Conservation (phyloP, 2,113 vertebrate species). For the Sebastes schlegelii region DNA sequence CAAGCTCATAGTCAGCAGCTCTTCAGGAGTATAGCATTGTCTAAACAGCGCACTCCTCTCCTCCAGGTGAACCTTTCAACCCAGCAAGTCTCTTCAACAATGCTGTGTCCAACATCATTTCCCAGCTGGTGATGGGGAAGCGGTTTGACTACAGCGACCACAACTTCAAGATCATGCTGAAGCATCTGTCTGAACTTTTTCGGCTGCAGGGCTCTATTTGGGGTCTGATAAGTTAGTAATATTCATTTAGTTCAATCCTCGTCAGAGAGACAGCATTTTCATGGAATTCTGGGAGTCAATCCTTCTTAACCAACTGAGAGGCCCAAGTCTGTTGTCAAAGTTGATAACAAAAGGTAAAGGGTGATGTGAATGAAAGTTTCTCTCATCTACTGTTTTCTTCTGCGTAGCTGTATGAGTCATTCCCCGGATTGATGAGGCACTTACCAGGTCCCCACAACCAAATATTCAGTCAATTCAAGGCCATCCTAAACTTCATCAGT, state of each 20-base stretch:
- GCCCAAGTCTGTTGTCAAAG: background rate
- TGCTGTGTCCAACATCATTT: background rate
- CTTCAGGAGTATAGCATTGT: background rate
- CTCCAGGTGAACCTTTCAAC: constrained; percentile 82
- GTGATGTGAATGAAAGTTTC: background rate
- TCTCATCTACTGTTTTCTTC: background rate
- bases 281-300: too few species aligned
- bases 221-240: background rate
- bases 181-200: background rate
- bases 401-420: background rate
- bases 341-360: background rate
- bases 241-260: background rate
- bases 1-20: background rate
- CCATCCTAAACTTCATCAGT: background rate
- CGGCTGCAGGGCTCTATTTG: background rate
- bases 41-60: background rate
- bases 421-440: constrained; percentile 8
- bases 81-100: background rate
- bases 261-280: background rate
- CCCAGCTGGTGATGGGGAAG: constrained; percentile 10
- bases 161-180: constrained; percentile 3
- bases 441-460: constrained; percentile 10
- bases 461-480: background rate
- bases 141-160: constrained; percentile 7
- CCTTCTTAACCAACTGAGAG: too few species aligned